These are phyloP conservation scores for Adoxophyes honmai DNA, from an alignment of 1,140 invertebrate genomes.

Conservation along the genomic window DNA sequence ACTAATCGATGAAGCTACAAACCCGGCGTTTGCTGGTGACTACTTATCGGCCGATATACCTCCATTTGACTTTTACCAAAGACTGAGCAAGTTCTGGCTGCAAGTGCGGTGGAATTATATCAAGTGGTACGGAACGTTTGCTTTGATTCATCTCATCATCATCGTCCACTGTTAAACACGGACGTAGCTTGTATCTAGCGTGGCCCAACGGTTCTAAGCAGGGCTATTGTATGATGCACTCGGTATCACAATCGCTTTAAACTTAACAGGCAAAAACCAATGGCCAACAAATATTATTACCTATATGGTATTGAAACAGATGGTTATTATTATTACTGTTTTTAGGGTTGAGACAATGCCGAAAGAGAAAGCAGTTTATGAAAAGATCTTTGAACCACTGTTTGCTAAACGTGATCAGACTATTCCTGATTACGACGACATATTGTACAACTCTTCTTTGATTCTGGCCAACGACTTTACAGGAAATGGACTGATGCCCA, in stretches of 20 bases:
- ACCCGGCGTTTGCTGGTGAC: slow-evolving; percentile 26
- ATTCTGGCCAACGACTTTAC: slow-evolving; percentile 22
- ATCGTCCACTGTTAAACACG: too few species aligned
- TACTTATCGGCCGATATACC: slow-evolving; percentile 16
- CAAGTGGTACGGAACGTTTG: slow-evolving; percentile 26
- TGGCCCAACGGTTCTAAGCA: too few species aligned
- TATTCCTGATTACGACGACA: slow-evolving; percentile 45
- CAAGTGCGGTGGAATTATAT: slow-evolving; percentile 17
- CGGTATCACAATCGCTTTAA: too few species aligned
- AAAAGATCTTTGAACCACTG: slow-evolving; percentile 20
- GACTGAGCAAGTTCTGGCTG: slow-evolving; percentile 21
- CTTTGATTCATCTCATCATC: too few species aligned
- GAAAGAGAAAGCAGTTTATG: slow-evolving; percentile 20
- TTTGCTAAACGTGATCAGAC: slow-evolving; percentile 17
- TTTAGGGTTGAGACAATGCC: slow-evolving; percentile 20
- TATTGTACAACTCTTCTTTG: slow-evolving; percentile 73
- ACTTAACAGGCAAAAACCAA: too few species aligned
- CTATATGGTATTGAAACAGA: too few species aligned
- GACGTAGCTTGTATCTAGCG: too few species aligned
- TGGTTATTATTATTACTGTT: neutral
- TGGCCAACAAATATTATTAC: too few species aligned
- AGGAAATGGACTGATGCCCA: neutral
- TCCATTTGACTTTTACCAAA: slow-evolving; percentile 22
- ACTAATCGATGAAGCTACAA: slow-evolving; percentile 21
- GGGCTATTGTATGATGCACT: too few species aligned